Evolutionary conservation across 2,888 invertebrate genomes (phyloP).

Genomic region (Pollenia amentaria): DNA sequence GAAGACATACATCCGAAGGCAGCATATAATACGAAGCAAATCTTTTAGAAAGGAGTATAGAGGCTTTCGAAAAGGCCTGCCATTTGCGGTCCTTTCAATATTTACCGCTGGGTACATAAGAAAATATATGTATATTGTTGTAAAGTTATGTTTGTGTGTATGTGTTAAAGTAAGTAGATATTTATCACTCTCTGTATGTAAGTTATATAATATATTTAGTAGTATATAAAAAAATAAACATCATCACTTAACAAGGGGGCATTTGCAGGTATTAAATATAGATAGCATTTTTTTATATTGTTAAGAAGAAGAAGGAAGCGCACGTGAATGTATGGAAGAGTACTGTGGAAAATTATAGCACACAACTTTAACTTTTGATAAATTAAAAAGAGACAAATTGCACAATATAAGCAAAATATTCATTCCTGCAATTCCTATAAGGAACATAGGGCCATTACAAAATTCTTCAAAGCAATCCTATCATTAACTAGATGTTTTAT

Average conservation of each 20-base stretch:
- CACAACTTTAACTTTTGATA: background rate
- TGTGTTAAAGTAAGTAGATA: background rate
- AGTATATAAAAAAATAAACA: conserved; percentile 34
- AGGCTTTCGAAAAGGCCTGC: too few species aligned
- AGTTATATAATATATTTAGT: conserved; percentile 29
- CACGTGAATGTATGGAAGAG: conserved; percentile 1
- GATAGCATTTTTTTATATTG: conserved; percentile 54
- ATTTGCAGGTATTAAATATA: conserved; percentile 72
- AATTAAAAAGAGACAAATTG: background rate
- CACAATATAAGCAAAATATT: too few species aligned
- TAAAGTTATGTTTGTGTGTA: background rate
- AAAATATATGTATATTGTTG: background rate
- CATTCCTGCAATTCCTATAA: too few species aligned
- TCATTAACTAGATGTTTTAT: too few species aligned
- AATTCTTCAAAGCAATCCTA: too few species aligned
- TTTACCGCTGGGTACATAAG: too few species aligned
- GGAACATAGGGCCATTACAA: too few species aligned
- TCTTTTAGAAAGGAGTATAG: too few species aligned
- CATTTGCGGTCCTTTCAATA: too few species aligned
- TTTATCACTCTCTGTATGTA: background rate
- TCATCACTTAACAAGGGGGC: conserved; percentile 72
- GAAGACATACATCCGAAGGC: too few species aligned
- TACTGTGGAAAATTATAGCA: conserved; percentile 24
- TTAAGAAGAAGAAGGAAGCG: conserved; percentile 2
- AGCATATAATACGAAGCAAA: too few species aligned